Base-by-base conservation (phyloP, 2,888 invertebrate species). In the Rotaria socialis region DNA sequence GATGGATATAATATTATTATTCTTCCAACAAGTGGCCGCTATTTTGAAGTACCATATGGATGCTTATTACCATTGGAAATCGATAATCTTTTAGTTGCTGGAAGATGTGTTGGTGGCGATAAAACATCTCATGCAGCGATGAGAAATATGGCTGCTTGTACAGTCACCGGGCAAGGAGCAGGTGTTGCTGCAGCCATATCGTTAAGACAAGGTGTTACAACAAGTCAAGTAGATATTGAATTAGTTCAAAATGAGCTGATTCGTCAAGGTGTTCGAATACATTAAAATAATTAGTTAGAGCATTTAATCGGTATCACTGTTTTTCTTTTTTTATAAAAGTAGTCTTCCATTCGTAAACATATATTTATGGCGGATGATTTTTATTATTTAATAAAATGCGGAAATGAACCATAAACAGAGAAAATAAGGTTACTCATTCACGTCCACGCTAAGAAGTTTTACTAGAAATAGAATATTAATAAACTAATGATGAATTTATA, bases 71-170 rank as follows among this genome's bases (percentile, higher is more conserved):
- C 67, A 27, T 27, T 67, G 35, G 67, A 67, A 67, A 35, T 67
- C 14, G 67, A 67, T 35, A 67, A 67, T 35, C 35, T 67, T 19
- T 41, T 67, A 67, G 35, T 67, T 41, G 67, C 67, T 27, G 67
- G 67, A 67, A 4, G 67, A 67, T 67, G 67, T 35, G 67, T 67
- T 27, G 67, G 35, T 35, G 67, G 67, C 16, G 67, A 67, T 35
- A 67, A 67, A 35, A 67, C 16, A 67, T 67, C 67, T 67, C 67
- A 67, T 67, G 67, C 67, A 67, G 67, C 67, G 19, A 67, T 67
- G 67, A 27, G 67, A 41, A 67, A 67, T 41, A 67, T 67, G 67
- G 67, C 35, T 41, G 67, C 67, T 67, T 67, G 67, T 41, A 67
- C 67, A 19, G 35, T 67, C 35, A 67, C 67, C 35, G 67, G 67